These are phyloP conservation scores for Mythimna albipuncta DNA, from an alignment of 2,888 invertebrate genomes.

Conservation along the genomic window DNA sequence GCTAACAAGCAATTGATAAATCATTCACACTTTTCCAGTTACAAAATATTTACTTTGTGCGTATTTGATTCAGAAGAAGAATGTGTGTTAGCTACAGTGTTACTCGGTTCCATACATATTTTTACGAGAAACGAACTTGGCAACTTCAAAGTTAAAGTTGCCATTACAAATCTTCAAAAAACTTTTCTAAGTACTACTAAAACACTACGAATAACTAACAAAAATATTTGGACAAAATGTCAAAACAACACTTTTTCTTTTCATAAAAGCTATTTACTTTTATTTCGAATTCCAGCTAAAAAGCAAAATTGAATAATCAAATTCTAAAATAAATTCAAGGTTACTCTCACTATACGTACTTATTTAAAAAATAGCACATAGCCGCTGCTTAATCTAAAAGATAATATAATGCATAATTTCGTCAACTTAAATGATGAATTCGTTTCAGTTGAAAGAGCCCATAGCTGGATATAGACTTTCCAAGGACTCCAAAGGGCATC, in stretches of 20 bases:
- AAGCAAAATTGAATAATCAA: neutral
- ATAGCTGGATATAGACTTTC: too few relatives aligned
- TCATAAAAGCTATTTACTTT: neutral
- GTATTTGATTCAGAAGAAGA: constrained; percentile 16
- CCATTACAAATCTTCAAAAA: neutral
- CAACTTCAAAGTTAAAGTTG: neutral
- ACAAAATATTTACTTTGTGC: constrained; percentile 37
- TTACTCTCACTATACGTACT: neutral
- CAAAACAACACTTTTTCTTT: neutral
- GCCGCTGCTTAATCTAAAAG: constrained; percentile 16
- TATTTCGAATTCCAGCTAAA: neutral
- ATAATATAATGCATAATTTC: constrained; percentile 10
- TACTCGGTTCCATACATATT: too few relatives aligned
- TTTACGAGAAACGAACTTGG: neutral
- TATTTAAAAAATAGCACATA: constrained; percentile 6
- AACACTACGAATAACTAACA: neutral
- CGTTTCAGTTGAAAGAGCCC: too few relatives aligned
- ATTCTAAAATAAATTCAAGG: neutral
- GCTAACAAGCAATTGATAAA: constrained; percentile 61
- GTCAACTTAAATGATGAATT: too few relatives aligned
- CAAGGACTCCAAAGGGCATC: too few relatives aligned
- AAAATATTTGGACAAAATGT: neutral
- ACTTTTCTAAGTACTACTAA: neutral
- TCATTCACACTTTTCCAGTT: constrained; percentile 37
- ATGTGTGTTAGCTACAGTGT: constrained; percentile 11